Base-by-base conservation (phyloP, 2,113 vertebrate genomes). In the Pangasianodon gigas region DNA sequence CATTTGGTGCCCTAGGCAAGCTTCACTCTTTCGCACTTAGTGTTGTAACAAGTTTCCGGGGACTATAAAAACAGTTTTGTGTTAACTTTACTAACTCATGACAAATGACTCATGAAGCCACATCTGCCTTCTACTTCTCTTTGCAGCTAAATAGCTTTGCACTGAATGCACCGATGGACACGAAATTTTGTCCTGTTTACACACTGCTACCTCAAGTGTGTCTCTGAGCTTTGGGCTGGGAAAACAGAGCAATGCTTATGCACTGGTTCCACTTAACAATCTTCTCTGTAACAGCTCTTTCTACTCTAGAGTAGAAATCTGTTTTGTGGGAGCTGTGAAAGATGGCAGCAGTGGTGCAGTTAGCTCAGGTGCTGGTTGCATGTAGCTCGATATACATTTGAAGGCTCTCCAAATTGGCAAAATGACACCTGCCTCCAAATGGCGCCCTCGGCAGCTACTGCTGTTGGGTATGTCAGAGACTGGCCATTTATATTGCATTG, bases 311-410 rank as follows among this genome's bases (percentile, higher is more conserved):
- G 37, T 62, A 46, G 37, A 44, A 29, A 84, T 84, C 37, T 84
- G 56, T 56, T 84, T 60, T 84, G 4, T 84, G 37, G 58, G 37
- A 46, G 37, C 58, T 62, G 37, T 84, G 56, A 62, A 84, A 62
- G 82, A 84, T 4, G 18, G 52, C 21, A 44, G 19, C 32, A 56
- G 19, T 83, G 54, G n/a, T 58, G 24, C 56, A 84, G 14, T 41
- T 60, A 8, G n/a, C 54, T 83, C 26, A 41, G 14, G 21, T 19
- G 37, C 32, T 83, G n/a, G 11, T 37, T 37, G 80, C 52, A 83
- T 84, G 37, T 62, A 60, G 54, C 77, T 81, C 54, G 19, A 41
- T 58, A 60, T 83, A 24, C 54, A 58, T 83, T 83, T 83, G 32
- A 58, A 58, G 8, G 54, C 24, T 44, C 14, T 84, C 56, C 82